These are phyloP conservation scores for Hydrolagus affinis DNA, from an alignment of 2,113 vertebrate genomes.

Conservation along the genomic window DNA sequence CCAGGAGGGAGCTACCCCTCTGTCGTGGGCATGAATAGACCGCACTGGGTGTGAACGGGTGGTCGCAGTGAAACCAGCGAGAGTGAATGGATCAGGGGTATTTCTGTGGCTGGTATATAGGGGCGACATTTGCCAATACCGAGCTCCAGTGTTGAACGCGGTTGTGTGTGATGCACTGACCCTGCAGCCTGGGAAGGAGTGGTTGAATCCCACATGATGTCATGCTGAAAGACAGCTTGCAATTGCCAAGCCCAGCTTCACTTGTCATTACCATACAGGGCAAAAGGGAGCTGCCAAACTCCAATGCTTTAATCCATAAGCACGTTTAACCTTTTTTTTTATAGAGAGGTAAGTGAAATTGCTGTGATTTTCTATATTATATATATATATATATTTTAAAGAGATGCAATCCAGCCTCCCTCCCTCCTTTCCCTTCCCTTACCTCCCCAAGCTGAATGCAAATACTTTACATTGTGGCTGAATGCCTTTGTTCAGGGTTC, in stretches of 20 bases:
- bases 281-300: neutral
- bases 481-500: neutral
- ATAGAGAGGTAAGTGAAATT: conserved; percentile 14
- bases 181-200: conserved; percentile 5
- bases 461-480: neutral
- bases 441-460: neutral
- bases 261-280: neutral
- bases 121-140: neutral
- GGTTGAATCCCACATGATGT: conserved; percentile 26
- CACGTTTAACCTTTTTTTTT: conserved; percentile 27
- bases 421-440: too few species aligned
- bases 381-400: neutral
- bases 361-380: neutral
- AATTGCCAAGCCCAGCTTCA: neutral
- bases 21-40: neutral
- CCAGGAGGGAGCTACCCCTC: neutral
- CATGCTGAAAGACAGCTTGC: conserved; percentile 9
- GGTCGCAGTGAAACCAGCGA: neutral
- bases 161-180: neutral
- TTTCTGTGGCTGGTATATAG: neutral
- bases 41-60: neutral
- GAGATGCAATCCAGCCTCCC: neutral
- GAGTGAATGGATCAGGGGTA: neutral
- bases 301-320: conserved; percentile 21
- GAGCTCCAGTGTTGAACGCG: neutral